Evolutionary conservation across 2,888 invertebrate species (phyloP), one percentile per base, ranked within the genome.

Genomic region (Drosophila anomelani): DNA sequence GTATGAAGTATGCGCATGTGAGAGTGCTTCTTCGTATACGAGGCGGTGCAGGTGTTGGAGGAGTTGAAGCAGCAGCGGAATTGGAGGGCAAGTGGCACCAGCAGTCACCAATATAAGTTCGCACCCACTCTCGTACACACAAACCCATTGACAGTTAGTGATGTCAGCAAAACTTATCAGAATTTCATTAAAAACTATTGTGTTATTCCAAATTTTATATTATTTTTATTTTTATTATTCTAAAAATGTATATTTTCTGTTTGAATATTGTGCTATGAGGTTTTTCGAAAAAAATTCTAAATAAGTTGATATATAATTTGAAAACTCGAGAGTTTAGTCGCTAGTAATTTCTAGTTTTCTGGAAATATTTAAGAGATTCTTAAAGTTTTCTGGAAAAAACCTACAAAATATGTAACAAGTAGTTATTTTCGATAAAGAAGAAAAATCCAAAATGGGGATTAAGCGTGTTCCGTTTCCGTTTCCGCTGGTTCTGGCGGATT

Each of bases 101-200:
- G 17, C 29, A 67, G 67, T 32, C 55, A 57, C 55, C 57, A 56
- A 70, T 46, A 46, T 56, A 46, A 46, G 55, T 55, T 47, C 26
- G 47, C 71, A 67, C 39, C 32, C 68, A 44, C 38, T 54, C 20
- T 13, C 38, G 26, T 23, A 10, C 69, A 54, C 54, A 15, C 44
- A 23, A 29, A 10, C 20, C 53, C 69, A 69, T 55, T 29, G 56
- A 39, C 70, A 56, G 44, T 70, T 26, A 46, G 70, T 34, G 67
- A 34, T 70, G 61, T 15, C 23, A 36, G 12, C 4, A 17, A 9
- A 53, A 38, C 8, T 12, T 15, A 54, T 38, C 12, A 38, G 6
- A 54, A 54, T 23, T 23, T 7, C 6, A 7, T 53, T 17, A 17
- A 32, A 6, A 49, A 5, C 1, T 20, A 6, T 5, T 20, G 12